A percentile compares a stretch with the other conserved stretches of the same genome.
Conservation (phyloP, 2,797 vertebrate species). For the Ficedula albicollis region DNA sequence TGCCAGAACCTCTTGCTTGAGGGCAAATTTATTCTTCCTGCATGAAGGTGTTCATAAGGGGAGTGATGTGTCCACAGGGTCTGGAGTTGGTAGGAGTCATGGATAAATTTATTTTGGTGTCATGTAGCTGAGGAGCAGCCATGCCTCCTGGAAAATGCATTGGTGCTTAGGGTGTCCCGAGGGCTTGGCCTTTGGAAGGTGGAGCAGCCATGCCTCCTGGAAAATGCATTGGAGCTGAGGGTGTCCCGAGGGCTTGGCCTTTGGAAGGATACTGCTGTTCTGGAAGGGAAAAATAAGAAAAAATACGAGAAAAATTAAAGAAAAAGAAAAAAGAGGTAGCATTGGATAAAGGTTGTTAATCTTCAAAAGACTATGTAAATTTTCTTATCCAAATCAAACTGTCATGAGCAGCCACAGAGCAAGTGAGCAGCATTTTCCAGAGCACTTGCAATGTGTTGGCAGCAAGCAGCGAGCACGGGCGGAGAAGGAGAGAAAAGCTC, state of each 20-base stretch:
- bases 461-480: neutral
- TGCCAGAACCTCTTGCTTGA: accelerated
- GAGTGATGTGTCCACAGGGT: neutral
- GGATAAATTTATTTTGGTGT: neutral
- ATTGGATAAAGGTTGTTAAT: neutral
- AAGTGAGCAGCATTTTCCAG: slow-evolving; percentile 54
- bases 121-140: accelerated
- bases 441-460: slow-evolving; percentile 19
- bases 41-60: neutral
- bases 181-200: neutral
- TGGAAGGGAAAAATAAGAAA: neutral
- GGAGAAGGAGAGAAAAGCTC: neutral
- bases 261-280: neutral
- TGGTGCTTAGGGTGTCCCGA: neutral
- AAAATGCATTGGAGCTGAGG: accelerated
- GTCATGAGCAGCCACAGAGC: neutral
- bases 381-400: slow-evolving; percentile 12
- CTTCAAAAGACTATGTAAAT: neutral
- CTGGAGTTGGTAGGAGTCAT: neutral
- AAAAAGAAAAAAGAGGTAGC: too few relatives aligned
- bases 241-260: neutral
- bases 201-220: neutral
- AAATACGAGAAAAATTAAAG: accelerated
- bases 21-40: neutral
- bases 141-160: neutral